phyloP scores from a whole-genome alignment of 2,113 vertebrate genomes.

The Oncorhynchus gorbuscha region DNA sequence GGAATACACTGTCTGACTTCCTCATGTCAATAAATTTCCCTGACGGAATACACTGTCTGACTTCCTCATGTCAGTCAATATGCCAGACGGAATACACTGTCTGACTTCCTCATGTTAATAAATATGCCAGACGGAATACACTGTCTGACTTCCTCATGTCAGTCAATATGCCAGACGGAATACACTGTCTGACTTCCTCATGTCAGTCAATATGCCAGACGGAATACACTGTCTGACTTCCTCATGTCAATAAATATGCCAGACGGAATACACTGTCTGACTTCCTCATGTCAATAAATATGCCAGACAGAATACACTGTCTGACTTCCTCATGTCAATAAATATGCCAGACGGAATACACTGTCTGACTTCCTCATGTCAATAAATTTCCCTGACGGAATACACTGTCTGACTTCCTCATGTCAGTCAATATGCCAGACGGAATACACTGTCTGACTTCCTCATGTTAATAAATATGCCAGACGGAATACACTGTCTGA shows the following conservation, averaged over 20 bases:
- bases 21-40: slow-evolving; percentile 6
- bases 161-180: background rate
- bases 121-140: background rate
- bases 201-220: background rate
- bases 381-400: no score
- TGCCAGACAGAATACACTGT: background rate
- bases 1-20: slow-evolving; percentile 3
- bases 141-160: slow-evolving; percentile 14
- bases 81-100: background rate
- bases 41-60: background rate
- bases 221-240: slow-evolving; percentile 9
- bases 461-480: slow-evolving; percentile 4
- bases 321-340: slow-evolving; percentile 13
- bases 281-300: slow-evolving; percentile 9
- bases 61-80: slow-evolving; percentile 9
- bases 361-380: no score
- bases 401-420: slow-evolving; percentile 7
- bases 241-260: slow-evolving; percentile 6
- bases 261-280: background rate
- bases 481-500: background rate
- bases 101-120: slow-evolving; percentile 12
- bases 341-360: background rate
- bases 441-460: slow-evolving; percentile 2
- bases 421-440: background rate
- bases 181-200: slow-evolving; percentile 6